Base-by-base conservation (phyloP, 1,140 invertebrate species). In the Episyrphus balteatus region DNA sequence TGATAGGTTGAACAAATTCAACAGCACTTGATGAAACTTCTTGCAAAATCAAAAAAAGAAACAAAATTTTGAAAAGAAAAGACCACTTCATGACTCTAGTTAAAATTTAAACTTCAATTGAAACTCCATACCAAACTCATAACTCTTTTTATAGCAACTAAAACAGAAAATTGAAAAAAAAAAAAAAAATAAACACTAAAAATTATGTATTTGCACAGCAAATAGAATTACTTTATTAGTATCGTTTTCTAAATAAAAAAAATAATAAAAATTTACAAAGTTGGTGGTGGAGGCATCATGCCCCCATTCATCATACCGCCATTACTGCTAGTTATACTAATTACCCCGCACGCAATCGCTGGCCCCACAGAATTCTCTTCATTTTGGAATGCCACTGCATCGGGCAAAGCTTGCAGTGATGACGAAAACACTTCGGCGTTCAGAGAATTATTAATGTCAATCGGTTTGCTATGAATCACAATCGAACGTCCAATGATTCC, bases 401-500 rank as follows among this genome's bases (percentile, higher is more conserved):
- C 59, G n/a, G 57, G 55, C 50, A 63, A 50, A 2, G 51, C 50
- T 5, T 55, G 48, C 9, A 54, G 39, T 9, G 65, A 48, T 11
- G 61, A 57, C 3, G 63, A 62, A 33, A 68, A 68, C 0, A 68
- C 58, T 42, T 66, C 65, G 1, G 65, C 65, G 50, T 66, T 65
- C 2, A 66, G 47, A 2, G 55, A 58, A 0, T 54, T 61, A 44
- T 65, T 65, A 17, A 62, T 48, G 48, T 68, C 65, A 15, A 68
- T 68, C 1, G 66, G 60, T 31, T 68, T 68, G 39, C 58, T 59
- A 44, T 68, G 66, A 2, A 68, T 57, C 9, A 68, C 66, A 19
- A 68, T 49, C 13, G 66, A 60, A 14, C 66, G 61, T 0, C 66
- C 66, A 2, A 68, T 52, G n/a, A 68, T 65, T 17, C 66, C 66